These are phyloP conservation scores for Dinoponera quadriceps DNA, from an alignment of 1,140 invertebrate species.

Conservation along the genomic window DNA sequence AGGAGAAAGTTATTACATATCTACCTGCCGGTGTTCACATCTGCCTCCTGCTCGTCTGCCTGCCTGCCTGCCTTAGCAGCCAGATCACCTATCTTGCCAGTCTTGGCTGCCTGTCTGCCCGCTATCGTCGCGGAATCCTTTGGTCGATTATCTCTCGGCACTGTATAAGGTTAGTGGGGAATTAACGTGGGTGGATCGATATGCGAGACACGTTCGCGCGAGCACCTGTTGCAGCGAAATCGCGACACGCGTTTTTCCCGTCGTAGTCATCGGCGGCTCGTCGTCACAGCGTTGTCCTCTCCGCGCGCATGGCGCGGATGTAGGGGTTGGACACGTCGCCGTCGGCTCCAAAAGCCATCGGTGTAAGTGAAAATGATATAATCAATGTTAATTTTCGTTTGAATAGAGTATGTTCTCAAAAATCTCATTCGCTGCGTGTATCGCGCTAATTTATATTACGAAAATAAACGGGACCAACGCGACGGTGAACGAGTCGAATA, in stretches of 20 bases:
- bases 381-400: no score
- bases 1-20: constrained; percentile 55
- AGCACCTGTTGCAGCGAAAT: background rate
- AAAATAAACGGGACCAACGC: no score
- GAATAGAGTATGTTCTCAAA: no score
- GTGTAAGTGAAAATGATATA: no score
- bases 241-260: constrained; percentile 1
- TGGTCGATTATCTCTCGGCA: constrained; percentile 14
- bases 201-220: constrained; percentile 19
- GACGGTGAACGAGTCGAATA: no score
- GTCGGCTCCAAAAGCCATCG: no score
- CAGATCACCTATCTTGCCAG: background rate
- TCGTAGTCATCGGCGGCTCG: background rate
- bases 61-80: background rate
- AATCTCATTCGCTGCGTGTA: no score
- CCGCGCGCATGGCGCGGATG: no score
- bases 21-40: constrained; percentile 24
- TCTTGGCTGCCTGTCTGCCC: background rate
- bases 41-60: constrained; percentile 5
- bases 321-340: no score
- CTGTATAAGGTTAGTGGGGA: constrained; percentile 44
- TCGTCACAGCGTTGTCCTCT: no score
- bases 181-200: constrained; percentile 38
- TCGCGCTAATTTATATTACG: no score
- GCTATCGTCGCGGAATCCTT: background rate